These are phyloP conservation scores for Piscicola geometra DNA, from an alignment of 2,888 invertebrate genomes.

Conservation along the genomic window DNA sequence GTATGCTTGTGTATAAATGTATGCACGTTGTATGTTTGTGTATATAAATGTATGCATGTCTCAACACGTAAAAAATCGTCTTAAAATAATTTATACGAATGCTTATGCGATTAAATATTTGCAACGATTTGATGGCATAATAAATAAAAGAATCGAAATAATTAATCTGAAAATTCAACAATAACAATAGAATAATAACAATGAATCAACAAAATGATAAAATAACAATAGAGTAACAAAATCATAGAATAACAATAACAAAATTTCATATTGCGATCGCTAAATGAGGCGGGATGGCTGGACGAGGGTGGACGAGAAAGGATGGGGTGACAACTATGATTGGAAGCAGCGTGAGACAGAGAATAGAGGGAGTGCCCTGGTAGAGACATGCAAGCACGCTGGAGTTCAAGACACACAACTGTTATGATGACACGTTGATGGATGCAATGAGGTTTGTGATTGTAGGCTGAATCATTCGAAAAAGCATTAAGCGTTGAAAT, in stretches of 20 bases:
- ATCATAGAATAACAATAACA: no score
- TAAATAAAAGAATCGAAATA: slow-evolving; percentile 13
- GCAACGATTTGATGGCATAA: neutral
- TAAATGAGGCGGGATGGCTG: neutral
- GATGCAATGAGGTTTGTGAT: no score
- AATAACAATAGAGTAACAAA: neutral
- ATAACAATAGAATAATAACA: neutral
- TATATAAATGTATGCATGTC: neutral
- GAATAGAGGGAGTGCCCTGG: no score
- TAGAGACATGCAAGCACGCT: no score
- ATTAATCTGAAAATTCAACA: slow-evolving; percentile 6
- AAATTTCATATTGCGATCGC: neutral
- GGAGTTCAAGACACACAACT: no score
- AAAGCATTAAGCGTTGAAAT: no score
- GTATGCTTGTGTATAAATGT: neutral
- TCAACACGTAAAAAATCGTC: no score
- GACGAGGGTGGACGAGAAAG: neutral
- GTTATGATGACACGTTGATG: no score
- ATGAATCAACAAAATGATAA: neutral
- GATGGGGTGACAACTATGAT: no score
- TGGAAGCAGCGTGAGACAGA: no score
- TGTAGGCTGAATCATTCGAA: no score
- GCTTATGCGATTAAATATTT: slow-evolving; percentile 10
- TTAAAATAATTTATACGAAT: no score
- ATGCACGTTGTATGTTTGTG: neutral